Evolutionary conservation across 1,140 invertebrate species (phyloP).

Genomic region (Chelonus insularis): DNA sequence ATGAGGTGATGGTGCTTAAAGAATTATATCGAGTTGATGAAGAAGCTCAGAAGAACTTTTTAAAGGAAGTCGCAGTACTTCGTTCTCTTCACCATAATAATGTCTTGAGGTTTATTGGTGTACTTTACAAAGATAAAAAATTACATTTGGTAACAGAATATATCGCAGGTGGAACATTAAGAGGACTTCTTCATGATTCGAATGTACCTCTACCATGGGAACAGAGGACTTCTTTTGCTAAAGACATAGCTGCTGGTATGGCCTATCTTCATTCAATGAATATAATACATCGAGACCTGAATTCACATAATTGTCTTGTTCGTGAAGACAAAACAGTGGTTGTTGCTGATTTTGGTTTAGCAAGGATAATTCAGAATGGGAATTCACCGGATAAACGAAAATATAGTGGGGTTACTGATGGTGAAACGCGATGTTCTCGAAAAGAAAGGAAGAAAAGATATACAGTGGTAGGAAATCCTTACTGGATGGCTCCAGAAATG

Average conservation of each 20-base stretch:
- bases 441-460: constrained; percentile 71
- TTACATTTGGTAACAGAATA: constrained; percentile 91
- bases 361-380: constrained; percentile 74
- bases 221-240: constrained; percentile 79
- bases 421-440: constrained; percentile 49
- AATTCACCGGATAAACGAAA: constrained; percentile 51
- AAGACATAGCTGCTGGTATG: constrained; percentile 91
- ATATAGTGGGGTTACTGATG: constrained; percentile 48
- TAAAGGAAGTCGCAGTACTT: constrained; percentile 91
- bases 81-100: constrained; percentile 86
- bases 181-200: constrained; percentile 78
- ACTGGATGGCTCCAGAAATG: constrained; percentile 99
- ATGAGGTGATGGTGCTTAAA: constrained; percentile 94
- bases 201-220: constrained; percentile 77
- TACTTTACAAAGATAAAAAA: constrained; percentile 90
- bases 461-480: constrained; percentile 90
- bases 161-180: constrained; percentile 86
- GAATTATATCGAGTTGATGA: constrained; percentile 92
- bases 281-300: constrained; percentile 94
- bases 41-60: constrained; percentile 89
- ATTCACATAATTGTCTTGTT: constrained; percentile 95
- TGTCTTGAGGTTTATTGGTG: constrained; percentile 89
- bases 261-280: constrained; percentile 91
- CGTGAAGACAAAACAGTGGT: constrained; percentile 87
- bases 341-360: constrained; percentile 93